Conservation (phyloP, 2,888 invertebrate genomes). For the Agapostemon virescens region DNA sequence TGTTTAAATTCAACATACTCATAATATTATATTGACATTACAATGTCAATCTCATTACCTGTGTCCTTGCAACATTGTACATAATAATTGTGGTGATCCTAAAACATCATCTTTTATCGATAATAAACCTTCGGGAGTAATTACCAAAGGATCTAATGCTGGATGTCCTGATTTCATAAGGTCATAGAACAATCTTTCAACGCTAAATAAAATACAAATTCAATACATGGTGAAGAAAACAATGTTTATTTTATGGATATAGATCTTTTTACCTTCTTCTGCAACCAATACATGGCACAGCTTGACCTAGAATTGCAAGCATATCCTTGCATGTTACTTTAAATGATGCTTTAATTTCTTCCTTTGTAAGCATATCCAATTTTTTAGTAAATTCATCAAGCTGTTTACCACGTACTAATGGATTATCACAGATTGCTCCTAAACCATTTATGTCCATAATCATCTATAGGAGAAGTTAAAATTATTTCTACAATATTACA, state of each 20-base stretch:
- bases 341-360: conserved; percentile 90
- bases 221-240: conserved; percentile 9
- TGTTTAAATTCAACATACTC: neutral
- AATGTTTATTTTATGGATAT: neutral
- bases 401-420: conserved; percentile 90
- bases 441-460: conserved; percentile 94
- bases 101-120: conserved; percentile 91
- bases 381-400: conserved; percentile 92
- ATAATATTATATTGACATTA: neutral
- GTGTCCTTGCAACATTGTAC: conserved; percentile 92
- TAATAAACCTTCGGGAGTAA: conserved; percentile 88
- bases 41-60: conserved; percentile 83
- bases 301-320: conserved; percentile 91
- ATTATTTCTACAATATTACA: neutral
- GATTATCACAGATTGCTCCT: conserved; percentile 91
- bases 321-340: conserved; percentile 92
- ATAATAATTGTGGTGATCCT: conserved; percentile 89
- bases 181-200: conserved; percentile 93
- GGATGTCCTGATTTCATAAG: conserved; percentile 91
- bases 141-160: conserved; percentile 92
- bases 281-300: conserved; percentile 97
- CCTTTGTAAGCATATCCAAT: conserved; percentile 88
- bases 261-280: conserved; percentile 87
- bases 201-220: conserved; percentile 82
- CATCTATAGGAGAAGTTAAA: conserved; percentile 84